Percentiles rank a stretch among this genome's conserved stretches.
These are phyloP conservation scores for Spodoptera exigua DNA, from an alignment of 2,888 invertebrate species.

Conservation along the genomic window DNA sequence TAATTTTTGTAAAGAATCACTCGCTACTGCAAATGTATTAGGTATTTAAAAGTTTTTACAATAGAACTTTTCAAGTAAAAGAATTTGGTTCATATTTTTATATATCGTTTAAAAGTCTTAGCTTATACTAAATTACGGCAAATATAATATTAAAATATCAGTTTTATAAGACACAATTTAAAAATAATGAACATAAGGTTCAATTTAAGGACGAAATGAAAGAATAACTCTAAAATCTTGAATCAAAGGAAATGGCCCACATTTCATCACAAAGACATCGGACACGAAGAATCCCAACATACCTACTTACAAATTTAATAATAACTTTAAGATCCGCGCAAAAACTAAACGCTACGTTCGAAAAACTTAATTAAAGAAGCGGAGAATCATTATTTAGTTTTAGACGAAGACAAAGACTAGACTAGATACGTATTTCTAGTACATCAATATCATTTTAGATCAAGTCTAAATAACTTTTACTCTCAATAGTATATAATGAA, in stretches of 20 bases:
- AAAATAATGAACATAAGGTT: not conserved
- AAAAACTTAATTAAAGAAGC: slow-evolving; percentile 18
- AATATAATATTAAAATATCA: too few species aligned
- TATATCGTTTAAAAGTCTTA: too few species aligned
- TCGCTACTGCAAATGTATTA: too few species aligned
- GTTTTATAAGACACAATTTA: too few species aligned
- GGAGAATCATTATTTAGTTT: slow-evolving; percentile 20
- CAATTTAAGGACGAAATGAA: not conserved
- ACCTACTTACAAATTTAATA: slow-evolving; percentile 15
- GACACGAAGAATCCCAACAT: slow-evolving; percentile 11
- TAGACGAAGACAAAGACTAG: slow-evolving; percentile 17
- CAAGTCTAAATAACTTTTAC: slow-evolving; percentile 46
- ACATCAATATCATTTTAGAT: slow-evolving; percentile 33
- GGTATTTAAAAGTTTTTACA: too few species aligned
- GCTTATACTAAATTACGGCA: too few species aligned
- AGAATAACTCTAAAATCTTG: slow-evolving; percentile 1
- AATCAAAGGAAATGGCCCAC: slow-evolving; percentile 8
- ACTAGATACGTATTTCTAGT: slow-evolving; percentile 10
- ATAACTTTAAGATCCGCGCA: slow-evolving; percentile 12
- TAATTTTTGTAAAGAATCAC: too few species aligned
- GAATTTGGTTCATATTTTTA: too few species aligned
- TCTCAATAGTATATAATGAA: slow-evolving; percentile 30
- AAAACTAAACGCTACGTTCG: slow-evolving; percentile 2
- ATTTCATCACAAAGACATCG: slow-evolving; percentile 11
- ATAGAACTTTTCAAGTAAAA: too few species aligned